Percentiles rank a stretch among this genome's conserved stretches.
Conservation (phyloP, 2,113 vertebrate genomes). For the Phrynosoma blainvillii region DNA sequence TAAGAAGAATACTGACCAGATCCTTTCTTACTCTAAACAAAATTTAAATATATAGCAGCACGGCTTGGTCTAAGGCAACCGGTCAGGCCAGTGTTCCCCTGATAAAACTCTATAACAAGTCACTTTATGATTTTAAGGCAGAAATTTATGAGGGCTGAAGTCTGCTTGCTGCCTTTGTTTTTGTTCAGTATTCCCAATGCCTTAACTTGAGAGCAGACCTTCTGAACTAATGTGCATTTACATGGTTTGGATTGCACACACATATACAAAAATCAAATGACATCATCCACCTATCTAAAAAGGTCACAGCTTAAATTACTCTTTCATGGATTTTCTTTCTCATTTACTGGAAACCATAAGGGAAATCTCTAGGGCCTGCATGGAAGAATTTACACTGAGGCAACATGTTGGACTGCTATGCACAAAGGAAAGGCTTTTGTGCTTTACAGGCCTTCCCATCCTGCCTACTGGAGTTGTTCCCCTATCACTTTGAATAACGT, state of each 20-base stretch:
- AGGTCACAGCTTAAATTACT: slow-evolving; percentile 53
- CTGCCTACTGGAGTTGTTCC: not conserved
- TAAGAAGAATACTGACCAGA: slow-evolving; percentile 59
- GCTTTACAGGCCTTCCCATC: not conserved
- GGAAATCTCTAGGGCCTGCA: slow-evolving; percentile 9
- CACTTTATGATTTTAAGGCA: slow-evolving; percentile 56
- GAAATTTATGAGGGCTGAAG: slow-evolving; percentile 59
- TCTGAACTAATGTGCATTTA: slow-evolving; percentile 29
- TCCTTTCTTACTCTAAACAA: slow-evolving; percentile 54
- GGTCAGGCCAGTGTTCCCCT: slow-evolving; percentile 40
- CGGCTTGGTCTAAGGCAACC: slow-evolving; percentile 39
- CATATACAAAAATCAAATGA: slow-evolving; percentile 58
- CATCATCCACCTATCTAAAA: slow-evolving; percentile 53
- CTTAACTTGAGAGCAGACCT: slow-evolving; percentile 40
- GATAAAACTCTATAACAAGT: slow-evolving; percentile 60
- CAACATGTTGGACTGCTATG: not conserved
- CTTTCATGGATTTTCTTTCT: slow-evolving; percentile 45
- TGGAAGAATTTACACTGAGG: not conserved
- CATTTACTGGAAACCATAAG: slow-evolving; percentile 41
- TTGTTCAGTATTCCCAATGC: slow-evolving; percentile 43
- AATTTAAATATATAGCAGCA: slow-evolving; percentile 32
- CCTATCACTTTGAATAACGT: not conserved
- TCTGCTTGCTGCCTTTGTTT: slow-evolving; percentile 52
- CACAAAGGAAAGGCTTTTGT: not conserved
- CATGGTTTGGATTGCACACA: slow-evolving; percentile 49